These are phyloP conservation scores for Zosterops lateralis DNA, from an alignment of 2,113 vertebrate genomes.

Conservation along the genomic window DNA sequence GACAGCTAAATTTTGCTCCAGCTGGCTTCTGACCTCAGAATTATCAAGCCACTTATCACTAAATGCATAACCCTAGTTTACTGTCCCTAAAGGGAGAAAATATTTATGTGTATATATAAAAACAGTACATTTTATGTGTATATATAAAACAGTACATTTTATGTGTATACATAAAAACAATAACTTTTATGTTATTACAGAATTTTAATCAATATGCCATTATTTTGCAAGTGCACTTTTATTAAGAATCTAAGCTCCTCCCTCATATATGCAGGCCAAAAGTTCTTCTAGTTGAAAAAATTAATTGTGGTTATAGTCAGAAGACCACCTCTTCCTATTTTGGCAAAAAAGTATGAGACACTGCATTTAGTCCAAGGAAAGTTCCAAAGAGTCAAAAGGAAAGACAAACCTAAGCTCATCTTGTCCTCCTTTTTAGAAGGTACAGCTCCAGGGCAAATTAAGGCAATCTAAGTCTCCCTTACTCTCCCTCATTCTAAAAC, in stretches of 20 bases:
- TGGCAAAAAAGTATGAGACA: neutral
- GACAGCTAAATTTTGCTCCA: neutral
- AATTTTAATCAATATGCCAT: neutral
- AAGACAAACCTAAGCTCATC: neutral
- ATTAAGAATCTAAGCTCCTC: neutral
- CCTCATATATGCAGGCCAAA: neutral
- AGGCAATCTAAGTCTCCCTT: neutral
- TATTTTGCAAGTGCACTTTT: neutral
- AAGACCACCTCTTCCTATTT: neutral
- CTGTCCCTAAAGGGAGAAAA: neutral
- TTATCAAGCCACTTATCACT: neutral
- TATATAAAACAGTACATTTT: neutral
- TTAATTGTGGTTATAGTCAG: accelerated
- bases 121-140: neutral
- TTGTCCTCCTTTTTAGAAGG: neutral
- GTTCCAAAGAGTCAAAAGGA: neutral
- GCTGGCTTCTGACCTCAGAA: neutral
- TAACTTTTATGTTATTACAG: neutral
- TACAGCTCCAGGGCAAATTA: neutral
- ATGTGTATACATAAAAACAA: neutral
- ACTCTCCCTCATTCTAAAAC: neutral
- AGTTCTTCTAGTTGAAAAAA: neutral
- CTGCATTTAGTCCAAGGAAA: neutral
- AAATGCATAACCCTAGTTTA: neutral
- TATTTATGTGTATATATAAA: neutral